Evolutionary conservation across 2,113 vertebrate species (phyloP), one percentile per base, ranked within the genome.

Genomic region (Perca fluviatilis): DNA sequence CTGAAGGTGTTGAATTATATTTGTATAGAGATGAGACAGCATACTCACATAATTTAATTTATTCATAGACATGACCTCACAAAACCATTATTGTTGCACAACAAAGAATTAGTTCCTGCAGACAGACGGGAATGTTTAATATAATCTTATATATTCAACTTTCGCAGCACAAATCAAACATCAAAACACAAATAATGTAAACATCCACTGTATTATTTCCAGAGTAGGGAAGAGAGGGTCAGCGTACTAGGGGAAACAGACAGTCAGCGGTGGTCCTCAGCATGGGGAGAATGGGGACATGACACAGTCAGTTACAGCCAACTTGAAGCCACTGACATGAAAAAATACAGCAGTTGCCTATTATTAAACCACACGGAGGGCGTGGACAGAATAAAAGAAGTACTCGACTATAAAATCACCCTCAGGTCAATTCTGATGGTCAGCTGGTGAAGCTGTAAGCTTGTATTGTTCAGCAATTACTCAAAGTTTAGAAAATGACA

Each of bases 41-140:
- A n/a, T 40, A 50, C 15, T 69, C 80, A 71, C 71, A 79, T 88
- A 86, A 94, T 93, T 94, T 93, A 93, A 88, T 96, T 92, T 77
- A 92, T 93, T 93, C 77, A 82, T 77, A 64, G 74, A 88, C 89
- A 86, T 53, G 19, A 84, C 91, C 88, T 79, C 88, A 87, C 86
- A 86, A 87, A 82, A 86, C 50, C 83, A 79, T 64, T 53, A 70
- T 62, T 54, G 65, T 74, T 79, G 71, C 84, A 93, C 89, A 87
- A 93, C 64, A 90, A 84, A 83, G 12, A 88, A 77, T 84, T 53
- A 4, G 58, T 80, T 85, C 87, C 50, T 88, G 69, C 80, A 90
- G 47, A 91, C 49, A 75, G 25, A 67, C 19, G 71, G 80, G 89
- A 92, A 91, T 92, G 89, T 91, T 87, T 71, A 74, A 79, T 62